Base-by-base conservation (phyloP, 2,797 vertebrate species). In the Luscinia luscinia region DNA sequence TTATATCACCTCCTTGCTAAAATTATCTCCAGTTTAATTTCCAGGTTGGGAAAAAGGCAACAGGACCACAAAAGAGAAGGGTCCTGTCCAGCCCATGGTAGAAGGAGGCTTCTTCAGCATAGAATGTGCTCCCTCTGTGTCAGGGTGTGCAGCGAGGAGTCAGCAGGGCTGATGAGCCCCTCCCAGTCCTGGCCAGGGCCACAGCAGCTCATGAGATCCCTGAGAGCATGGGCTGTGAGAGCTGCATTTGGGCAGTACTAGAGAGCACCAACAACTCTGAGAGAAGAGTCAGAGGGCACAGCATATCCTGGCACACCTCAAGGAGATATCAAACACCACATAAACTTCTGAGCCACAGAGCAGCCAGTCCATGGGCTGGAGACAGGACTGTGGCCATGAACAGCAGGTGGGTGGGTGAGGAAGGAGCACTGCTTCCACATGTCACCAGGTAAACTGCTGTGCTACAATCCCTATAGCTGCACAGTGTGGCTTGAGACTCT, bases 391-490 rank as follows among this genome's bases (percentile, higher is more conserved):
- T 40, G 59, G 49, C 5, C 2, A 22, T 7, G 34, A 24, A 7
- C 0, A 40, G 68, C 41, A 61, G 66, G 36, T 21, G 43, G 43
- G 6, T 4, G 28, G 45, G 20, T 54, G 59, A 67, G 57, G 30
- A 40, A 45, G 49, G 46, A 72, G 2, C 55, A 11, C 19, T 40
- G 61, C 57, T 69, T 21, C 73, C 1, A 0, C 5, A 2, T 4
- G 22, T 5, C 55, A 22, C 38, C 32, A 30, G 34, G 8, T 7
- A 15, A 67, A 9, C 1, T 45, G 7, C 38, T 49, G 17, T 4
- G 4, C 38, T 51, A 6, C 34, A 12, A 0, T 23, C 24, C 13
- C 57, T 52, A 1, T 0, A 34, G 49, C 59, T 79, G 46, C 14
- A 1, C 3, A 30, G 30, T 62, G 32, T 11, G 45, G 13, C 36